Evolutionary conservation across 1,140 invertebrate species (phyloP), one percentile per base, ranked within the genome.

Genomic region (Drosophila prosaltans): DNA sequence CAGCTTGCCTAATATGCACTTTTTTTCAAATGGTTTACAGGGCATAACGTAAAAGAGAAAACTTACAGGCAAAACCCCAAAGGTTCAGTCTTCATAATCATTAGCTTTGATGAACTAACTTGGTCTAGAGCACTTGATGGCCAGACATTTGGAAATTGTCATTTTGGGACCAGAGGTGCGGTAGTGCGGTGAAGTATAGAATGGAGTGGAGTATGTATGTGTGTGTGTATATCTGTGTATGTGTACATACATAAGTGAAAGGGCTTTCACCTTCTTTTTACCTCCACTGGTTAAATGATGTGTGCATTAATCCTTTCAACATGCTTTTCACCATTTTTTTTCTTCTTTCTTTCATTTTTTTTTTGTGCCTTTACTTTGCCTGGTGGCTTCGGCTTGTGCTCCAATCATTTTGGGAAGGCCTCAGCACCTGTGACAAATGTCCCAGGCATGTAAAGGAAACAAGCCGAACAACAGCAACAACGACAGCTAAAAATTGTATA

Each of bases 221-320:
- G 64, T 36, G 62, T 65, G 60, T 48, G 67, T 63, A 7, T 65
- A 59, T 40, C 57, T 43, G 58, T 28, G 11, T 5, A 21, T 30
- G 43, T 54, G 54, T 51, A 43, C 11, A 43, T 39, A 81, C 60
- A 32, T n/a, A 21, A 62, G 60, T 64, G 8, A 58, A 68, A 75
- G 66, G 66, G 70, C 73, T 57, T 77, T 76, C 66, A 70, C 74
- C 74, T 75, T 69, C 69, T 58, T 21, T 43, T 74, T 55, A 16
- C 40, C 41, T 41, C 63, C 45, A 51, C 45, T 72, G 71, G 84
- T 89, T 88, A 89, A 89, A 89, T 89, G 83, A 88, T 88, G 84
- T 84, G 84, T 84, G 80, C 74, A 82, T 80, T 82, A 88, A 89
- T 89, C 77, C 77, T 80, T 88, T 89, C 81, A 83, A 84, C 76